These are phyloP conservation scores for Uria lomvia DNA, from an alignment of 2,113 vertebrate species.

Conservation along the genomic window DNA sequence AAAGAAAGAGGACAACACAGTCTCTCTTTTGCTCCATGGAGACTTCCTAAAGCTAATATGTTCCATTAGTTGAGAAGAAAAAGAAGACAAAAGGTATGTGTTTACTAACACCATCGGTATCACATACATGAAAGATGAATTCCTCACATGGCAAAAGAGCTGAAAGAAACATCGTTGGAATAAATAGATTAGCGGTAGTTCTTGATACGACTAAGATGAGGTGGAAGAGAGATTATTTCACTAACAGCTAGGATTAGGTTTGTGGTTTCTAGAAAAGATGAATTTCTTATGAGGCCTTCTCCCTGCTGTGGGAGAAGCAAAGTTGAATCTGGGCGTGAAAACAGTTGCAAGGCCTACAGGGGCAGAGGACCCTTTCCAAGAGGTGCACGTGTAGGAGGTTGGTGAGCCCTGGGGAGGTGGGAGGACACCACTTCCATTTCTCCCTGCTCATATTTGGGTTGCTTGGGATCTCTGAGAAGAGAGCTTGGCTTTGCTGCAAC, in stretches of 20 bases:
- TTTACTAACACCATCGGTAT: neutral
- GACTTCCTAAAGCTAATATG: neutral
- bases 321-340: neutral
- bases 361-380: neutral
- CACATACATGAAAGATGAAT: neutral
- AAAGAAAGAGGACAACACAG: neutral
- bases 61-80: neutral
- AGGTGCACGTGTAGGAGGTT: accelerated
- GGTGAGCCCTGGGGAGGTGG: neutral
- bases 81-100: neutral
- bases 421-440: neutral
- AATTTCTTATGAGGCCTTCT: neutral
- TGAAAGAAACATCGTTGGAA: neutral
- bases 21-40: neutral
- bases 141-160: neutral
- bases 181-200: neutral
- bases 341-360: neutral
- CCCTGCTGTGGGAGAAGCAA: neutral
- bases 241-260: neutral
- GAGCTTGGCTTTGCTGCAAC: neutral
- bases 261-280: neutral
- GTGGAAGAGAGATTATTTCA: neutral
- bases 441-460: neutral
- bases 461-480: neutral
- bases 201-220: neutral